phyloP scores from a whole-genome alignment of 2,113 vertebrate genomes.

The Sander lucioperca region DNA sequence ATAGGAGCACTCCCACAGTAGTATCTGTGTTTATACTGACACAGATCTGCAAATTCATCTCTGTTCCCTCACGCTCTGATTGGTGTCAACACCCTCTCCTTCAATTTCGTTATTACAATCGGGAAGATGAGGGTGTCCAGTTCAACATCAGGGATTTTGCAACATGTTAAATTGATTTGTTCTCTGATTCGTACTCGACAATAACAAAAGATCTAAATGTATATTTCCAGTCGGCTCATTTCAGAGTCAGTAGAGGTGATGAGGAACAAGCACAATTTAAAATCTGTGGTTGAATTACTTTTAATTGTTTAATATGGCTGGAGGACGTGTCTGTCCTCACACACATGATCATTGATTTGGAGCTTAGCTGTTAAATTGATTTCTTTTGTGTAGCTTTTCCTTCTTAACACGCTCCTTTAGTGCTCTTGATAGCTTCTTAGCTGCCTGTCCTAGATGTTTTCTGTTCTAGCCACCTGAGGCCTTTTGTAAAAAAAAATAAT shows the following conservation, averaged over 20 bases:
- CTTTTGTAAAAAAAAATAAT: background rate
- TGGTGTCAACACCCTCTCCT: conserved; percentile 4
- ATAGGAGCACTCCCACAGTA: background rate
- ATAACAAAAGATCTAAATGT: background rate
- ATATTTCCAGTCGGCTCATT: conserved; percentile 1
- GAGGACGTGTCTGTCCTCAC: conserved; percentile 17
- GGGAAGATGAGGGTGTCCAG: background rate
- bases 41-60: background rate
- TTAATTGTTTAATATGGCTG: conserved; percentile 6
- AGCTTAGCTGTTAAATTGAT: conserved; percentile 14
- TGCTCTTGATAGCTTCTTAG: conserved; percentile 5
- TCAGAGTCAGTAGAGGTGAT: background rate
- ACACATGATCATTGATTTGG: background rate
- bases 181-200: conserved; percentile 20
- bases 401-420: conserved; percentile 6
- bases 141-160: conserved; percentile 10
- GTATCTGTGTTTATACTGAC: conserved; percentile 7
- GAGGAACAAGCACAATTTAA: conserved; percentile 10
- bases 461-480: background rate
- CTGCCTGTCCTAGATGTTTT: background rate
- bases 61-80: background rate
- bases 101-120: conserved; percentile 31
- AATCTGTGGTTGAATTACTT: background rate
- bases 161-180: background rate
- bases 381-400: conserved; percentile 19